Evolutionary conservation across 2,888 invertebrate species (phyloP), one percentile per base, ranked within the genome.

Genomic region (Epirrhoe alternata): DNA sequence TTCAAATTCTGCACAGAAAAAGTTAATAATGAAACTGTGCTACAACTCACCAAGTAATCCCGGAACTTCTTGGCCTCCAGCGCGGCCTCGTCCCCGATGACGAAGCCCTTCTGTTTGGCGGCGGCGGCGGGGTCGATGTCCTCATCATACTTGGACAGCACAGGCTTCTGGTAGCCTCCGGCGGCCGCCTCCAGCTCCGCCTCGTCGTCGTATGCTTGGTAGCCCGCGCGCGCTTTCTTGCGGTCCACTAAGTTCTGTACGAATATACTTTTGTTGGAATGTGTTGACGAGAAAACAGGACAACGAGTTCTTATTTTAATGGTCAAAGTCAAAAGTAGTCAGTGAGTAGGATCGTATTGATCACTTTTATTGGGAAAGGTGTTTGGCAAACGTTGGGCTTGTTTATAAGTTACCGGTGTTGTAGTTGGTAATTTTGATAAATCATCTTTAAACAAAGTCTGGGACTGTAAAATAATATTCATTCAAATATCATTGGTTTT

Each of bases 71-170:
- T 94, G 14, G 94, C 89, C 70, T 95, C 94, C 42, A 94, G 79
- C 0, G 92, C 92, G 60, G 94, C 89, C 65, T 95, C 94, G 77
- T 95, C 94, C 31, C 98, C 98, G 69, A 99, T 95, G 61, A 95
- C 91, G 90, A 99, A 99, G 38, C 94, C 94, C 62, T 94, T 64
- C 30, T 94, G 94, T 74, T 94, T 95, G 61, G 93, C 94, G 0
- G 96, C 97, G 7, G 51, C 50, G 0, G 62, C 79, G 61, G 76
- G 70, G 60, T 96, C 96, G 64, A 98, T 96, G 88, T 98, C 98
- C 81, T 98, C 98, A 86, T 99, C 98, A 85, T 99, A 99, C 92
- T 99, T 98, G 75, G 96, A 94, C 30, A 99, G 94, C 56, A 99
- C 92, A 10, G 95, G 94, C 77, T 95, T 95, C 73, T 94, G 94